These are phyloP conservation scores for Polia nebulosa DNA, from an alignment of 2,888 invertebrate species.

Conservation along the genomic window DNA sequence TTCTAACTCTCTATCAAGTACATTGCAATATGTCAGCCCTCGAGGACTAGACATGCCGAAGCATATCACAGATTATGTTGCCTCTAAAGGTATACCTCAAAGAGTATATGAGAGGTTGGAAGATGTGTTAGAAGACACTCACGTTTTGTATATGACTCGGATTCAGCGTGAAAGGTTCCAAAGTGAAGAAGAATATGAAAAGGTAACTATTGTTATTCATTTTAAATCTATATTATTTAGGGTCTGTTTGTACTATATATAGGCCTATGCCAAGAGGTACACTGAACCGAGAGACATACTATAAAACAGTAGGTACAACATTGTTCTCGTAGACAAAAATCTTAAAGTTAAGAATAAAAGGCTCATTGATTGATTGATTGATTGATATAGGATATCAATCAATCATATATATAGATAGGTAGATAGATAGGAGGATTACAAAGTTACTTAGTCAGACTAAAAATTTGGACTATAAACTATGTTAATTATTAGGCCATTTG, in stretches of 20 bases:
- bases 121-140: conserved; percentile 97
- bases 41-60: conserved; percentile 97
- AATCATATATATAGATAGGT: too few relatives aligned
- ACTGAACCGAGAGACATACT: too few relatives aligned
- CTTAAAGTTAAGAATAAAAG: neutral
- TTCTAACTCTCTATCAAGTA: conserved; percentile 98
- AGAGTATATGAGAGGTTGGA: conserved; percentile 94
- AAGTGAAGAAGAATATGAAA: conserved; percentile 95
- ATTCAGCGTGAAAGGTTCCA: conserved; percentile 98
- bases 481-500: too few relatives aligned
- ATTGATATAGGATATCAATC: too few relatives aligned
- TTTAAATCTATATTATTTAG: neutral
- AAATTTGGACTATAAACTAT: too few relatives aligned
- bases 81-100: conserved; percentile 95
- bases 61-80: conserved; percentile 95
- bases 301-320: too few relatives aligned
- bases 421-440: too few relatives aligned
- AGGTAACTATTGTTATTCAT: conserved; percentile 90
- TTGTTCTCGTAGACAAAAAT: too few relatives aligned
- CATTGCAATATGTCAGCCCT: conserved; percentile 98
- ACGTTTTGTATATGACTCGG: conserved; percentile 99
- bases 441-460: too few relatives aligned
- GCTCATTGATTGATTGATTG: too few relatives aligned
- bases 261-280: too few relatives aligned
- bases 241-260: too few relatives aligned